Base-by-base conservation (phyloP, 2,888 invertebrate genomes). In the Hemistola chrysoprasaria region DNA sequence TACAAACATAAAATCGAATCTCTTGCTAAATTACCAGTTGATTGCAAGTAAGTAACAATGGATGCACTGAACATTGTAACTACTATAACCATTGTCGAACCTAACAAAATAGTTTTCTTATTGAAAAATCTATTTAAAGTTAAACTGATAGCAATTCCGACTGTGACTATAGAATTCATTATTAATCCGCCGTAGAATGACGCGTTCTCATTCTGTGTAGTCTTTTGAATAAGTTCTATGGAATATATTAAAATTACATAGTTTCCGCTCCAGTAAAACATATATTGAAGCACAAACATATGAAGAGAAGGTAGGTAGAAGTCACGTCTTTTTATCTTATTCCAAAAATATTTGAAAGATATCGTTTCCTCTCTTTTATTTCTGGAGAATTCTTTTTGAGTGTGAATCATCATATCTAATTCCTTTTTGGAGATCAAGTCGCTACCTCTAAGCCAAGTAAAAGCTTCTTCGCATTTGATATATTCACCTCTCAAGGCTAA, bases 381-480 rank as follows among this genome's bases (percentile, higher is more conserved):
- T 2, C 7, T 9, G 36, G n/a, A n/a, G n/a, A 25, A 27, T 22
- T 39, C 32, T 9, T 24, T 39, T 4, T 40, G 38, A 9, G 35
- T 9, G 6, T 7, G 21, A 10, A 53, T 40, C 9, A 50, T 11
- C 9, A 25, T 22, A 0, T 44, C 20, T 7, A 56, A 31, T 23
- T 56, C 56, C 22, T 34, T 51, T 20, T 45, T 38, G 0, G 53
- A 31, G 21, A 21, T 34, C 30, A 5, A 1, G 22, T 36, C 42
- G 1, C 35, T 26, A 3, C 56, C 56, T 29, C 56, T 44, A n/a
- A 56, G 6, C 51, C 50, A 52, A 10, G 23, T 27, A 6, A 53
- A 53, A 0, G 45, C 36, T 21, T 36, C 27, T 16, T 51, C 53
- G 30, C 53, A 53, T 33, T 30, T 38, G 3, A 40, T 41, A 7